A percentile compares a stretch with the other conserved stretches of the same genome.
Conservation (phyloP, 2,888 invertebrate species). For the Pollenia griseotomentosa region DNA sequence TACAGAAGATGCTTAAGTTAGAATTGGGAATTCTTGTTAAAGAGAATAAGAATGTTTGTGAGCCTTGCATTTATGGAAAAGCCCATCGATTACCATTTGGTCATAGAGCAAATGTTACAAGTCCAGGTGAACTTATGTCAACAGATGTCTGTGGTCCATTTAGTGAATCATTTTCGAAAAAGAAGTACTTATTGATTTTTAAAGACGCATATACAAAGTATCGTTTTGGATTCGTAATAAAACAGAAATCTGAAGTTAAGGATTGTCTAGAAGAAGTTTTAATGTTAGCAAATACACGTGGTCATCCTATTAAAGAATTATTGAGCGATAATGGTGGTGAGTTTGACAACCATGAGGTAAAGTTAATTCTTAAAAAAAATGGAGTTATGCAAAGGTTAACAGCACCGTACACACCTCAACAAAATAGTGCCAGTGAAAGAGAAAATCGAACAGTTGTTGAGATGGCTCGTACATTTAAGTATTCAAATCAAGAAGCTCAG, state of each 20-base stretch:
- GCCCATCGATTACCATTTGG: constrained; percentile 10
- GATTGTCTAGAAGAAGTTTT: not conserved
- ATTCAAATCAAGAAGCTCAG: not conserved
- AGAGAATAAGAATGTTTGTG: not conserved
- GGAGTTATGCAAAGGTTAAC: constrained; percentile 58
- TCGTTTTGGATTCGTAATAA: constrained; percentile 20
- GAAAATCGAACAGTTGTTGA: constrained; percentile 25
- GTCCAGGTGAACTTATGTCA: constrained; percentile 47
- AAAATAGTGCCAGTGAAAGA: constrained; percentile 54
- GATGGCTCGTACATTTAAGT: not conserved
- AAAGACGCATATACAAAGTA: constrained; percentile 45
- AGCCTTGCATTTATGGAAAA: not conserved
- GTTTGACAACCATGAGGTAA: constrained; percentile 49
- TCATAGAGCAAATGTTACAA: constrained; percentile 31
- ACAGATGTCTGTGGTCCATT: constrained; percentile 50
- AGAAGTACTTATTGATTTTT: not conserved
- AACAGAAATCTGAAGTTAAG: constrained; percentile 8
- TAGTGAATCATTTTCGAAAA: constrained; percentile 25
- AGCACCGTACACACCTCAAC: constrained; percentile 64
- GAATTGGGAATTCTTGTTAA: not conserved
- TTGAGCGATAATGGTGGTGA: constrained; percentile 51
- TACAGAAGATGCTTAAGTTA: not conserved
- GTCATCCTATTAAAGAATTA: not conserved
- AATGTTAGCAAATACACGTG: not conserved
- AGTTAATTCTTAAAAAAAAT: constrained; percentile 16